Percentiles rank a stretch among this genome's conserved stretches.
Evolutionary conservation across 1,140 invertebrate genomes (phyloP).

Genomic region (Mya arenaria): DNA sequence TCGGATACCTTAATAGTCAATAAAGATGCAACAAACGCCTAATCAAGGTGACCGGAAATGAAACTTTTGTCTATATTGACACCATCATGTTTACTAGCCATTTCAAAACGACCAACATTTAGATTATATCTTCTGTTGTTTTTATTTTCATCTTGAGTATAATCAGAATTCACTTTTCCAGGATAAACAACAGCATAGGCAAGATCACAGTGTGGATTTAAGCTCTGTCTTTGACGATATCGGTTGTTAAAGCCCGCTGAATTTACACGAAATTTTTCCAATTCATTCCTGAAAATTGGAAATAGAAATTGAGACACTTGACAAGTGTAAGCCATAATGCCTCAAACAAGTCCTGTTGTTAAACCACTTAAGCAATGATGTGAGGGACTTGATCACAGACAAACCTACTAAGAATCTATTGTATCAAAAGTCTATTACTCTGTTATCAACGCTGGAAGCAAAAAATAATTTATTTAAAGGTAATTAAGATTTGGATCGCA

Average conservation of each 20-base stretch:
- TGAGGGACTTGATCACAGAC: background rate
- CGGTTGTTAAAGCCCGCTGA: slow-evolving; percentile 75
- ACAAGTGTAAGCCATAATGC: background rate
- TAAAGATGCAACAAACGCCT: too few species aligned
- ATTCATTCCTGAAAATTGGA: slow-evolving; percentile 64
- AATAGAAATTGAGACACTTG: background rate
- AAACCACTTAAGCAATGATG: background rate
- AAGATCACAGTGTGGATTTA: slow-evolving; percentile 72
- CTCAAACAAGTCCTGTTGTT: background rate
- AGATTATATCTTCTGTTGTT: slow-evolving; percentile 71
- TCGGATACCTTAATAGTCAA: too few species aligned
- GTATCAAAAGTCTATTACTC: background rate
- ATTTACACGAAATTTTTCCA: slow-evolving; percentile 74
- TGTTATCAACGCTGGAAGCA: background rate
- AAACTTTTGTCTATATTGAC: background rate
- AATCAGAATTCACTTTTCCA: slow-evolving; percentile 73
- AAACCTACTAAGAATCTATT: background rate
- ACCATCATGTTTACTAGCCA: slow-evolving; percentile 34
- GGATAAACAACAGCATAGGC: slow-evolving; percentile 73
- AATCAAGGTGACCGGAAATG: background rate
- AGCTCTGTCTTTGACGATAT: slow-evolving; percentile 70
- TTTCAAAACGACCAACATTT: slow-evolving; percentile 69
- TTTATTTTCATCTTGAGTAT: slow-evolving; percentile 65
- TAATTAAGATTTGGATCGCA: too few species aligned
- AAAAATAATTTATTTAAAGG: background rate